phyloP scores from a whole-genome alignment of 2,113 vertebrate genomes.

The Barbus barbus region DNA sequence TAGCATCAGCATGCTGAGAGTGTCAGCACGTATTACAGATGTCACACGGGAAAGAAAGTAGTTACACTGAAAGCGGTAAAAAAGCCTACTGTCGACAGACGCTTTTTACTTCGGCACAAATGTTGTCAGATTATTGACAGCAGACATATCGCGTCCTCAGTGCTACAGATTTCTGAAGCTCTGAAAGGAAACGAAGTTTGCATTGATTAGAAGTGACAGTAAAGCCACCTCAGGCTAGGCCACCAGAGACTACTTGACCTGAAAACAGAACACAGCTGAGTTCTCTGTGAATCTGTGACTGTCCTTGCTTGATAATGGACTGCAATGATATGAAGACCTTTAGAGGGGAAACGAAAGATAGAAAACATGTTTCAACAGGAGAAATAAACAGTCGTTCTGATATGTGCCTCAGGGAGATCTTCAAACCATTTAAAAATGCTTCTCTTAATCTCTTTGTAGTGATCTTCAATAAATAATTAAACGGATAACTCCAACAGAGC shows the following conservation, averaged over 20 bases:
- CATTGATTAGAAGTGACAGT: constrained; percentile 31
- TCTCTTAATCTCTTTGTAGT: not conserved
- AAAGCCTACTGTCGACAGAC: too few species aligned
- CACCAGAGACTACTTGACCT: constrained; percentile 34
- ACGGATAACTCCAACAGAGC: not conserved
- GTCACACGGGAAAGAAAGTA: constrained; percentile 8
- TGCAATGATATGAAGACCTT: not conserved
- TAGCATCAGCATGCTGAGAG: constrained; percentile 22
- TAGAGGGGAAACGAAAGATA: not conserved
- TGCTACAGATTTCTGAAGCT: not conserved
- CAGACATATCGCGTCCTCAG: constrained; percentile 9
- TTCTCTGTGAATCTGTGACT: constrained; percentile 2
- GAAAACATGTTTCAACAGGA: not conserved
- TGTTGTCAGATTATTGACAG: constrained; percentile 33
- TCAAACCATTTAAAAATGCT: not conserved
- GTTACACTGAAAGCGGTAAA: constrained; percentile 6
- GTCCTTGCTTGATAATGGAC: constrained; percentile 7
- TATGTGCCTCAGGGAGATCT: not conserved
- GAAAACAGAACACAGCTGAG: constrained; percentile 33
- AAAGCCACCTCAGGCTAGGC: constrained; percentile 13
- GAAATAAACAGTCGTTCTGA: constrained; percentile 2
- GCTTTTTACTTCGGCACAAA: not conserved
- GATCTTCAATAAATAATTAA: constrained; percentile 11
- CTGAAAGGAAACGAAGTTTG: not conserved
- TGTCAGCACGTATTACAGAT: constrained; percentile 18